These are phyloP conservation scores for Pithys albifrons DNA, from an alignment of 2,113 vertebrate genomes.

Conservation along the genomic window DNA sequence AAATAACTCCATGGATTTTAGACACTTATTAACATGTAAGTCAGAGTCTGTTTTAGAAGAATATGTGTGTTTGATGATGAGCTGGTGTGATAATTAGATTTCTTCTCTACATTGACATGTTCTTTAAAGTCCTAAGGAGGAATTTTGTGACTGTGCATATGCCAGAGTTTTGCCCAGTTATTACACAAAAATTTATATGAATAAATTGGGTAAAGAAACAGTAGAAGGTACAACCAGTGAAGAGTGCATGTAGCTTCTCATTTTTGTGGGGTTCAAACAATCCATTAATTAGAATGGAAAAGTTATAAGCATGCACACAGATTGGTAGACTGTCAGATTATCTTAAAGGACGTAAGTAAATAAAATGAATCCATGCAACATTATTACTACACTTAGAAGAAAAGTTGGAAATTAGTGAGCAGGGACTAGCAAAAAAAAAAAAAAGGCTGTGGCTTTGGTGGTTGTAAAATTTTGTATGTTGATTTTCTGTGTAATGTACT, in stretches of 20 bases:
- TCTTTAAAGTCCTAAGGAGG: not conserved
- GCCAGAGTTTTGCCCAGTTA: not conserved
- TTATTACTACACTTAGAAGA: not conserved
- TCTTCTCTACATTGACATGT: not conserved
- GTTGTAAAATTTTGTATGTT: not conserved
- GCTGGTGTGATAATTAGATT: not conserved
- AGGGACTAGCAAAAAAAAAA: not conserved
- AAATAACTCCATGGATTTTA: not conserved
- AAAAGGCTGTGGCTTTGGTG: not conserved
- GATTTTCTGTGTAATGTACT: not conserved
- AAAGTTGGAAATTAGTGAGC: not conserved
- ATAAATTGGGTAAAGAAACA: not conserved
- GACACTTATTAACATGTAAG: not conserved
- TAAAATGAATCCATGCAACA: not conserved
- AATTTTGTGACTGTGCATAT: not conserved
- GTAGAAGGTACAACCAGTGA: not conserved
- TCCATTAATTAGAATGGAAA: not conserved
- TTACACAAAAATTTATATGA: not conserved
- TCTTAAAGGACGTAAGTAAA: not conserved
- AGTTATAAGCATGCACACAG: not conserved
- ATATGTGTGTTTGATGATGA: not conserved
- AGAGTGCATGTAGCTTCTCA: rapidly evolving
- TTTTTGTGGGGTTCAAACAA: not conserved
- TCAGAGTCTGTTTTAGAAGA: not conserved
- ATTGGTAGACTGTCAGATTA: not conserved